Conservation (phyloP, 2,888 invertebrate genomes). For the Dioctria rufipes region DNA sequence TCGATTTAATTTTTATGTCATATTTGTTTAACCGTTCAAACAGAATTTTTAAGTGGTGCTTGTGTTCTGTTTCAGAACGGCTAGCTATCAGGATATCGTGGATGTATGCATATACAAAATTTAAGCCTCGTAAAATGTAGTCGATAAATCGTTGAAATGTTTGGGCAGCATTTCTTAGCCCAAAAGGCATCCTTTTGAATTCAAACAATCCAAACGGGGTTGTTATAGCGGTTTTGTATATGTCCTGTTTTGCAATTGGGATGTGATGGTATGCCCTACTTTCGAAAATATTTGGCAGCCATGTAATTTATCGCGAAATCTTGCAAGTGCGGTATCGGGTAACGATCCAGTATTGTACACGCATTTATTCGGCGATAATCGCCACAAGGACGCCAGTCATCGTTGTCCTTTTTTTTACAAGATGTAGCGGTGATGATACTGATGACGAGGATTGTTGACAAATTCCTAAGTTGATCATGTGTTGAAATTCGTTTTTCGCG, state of each 20-base stretch:
- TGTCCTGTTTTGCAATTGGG: constrained; percentile 63
- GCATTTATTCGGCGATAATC: constrained; percentile 34
- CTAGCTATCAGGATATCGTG: constrained; percentile 63
- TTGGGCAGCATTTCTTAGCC: constrained; percentile 61
- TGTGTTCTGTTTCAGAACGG: no score
- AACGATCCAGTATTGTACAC: constrained; percentile 22
- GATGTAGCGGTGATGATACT: no score
- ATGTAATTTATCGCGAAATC: constrained; percentile 24
- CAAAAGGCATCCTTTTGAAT: constrained; percentile 64
- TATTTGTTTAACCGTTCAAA: constrained; percentile 57
- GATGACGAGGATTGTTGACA: constrained; percentile 61
- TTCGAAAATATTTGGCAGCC: constrained; percentile 58
- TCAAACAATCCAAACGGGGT: constrained; percentile 66
- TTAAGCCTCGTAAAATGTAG: constrained; percentile 59
- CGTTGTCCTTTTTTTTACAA: constrained; percentile 59
- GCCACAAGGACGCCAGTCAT: constrained; percentile 44
- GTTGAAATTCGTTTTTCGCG: no score
- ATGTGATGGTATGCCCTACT: constrained; percentile 66
- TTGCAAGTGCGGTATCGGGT: constrained; percentile 39
- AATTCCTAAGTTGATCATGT: constrained; percentile 56
- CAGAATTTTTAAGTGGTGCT: no score
- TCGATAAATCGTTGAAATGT: constrained; percentile 58
- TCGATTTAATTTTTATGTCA: constrained; percentile 59
- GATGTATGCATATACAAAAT: constrained; percentile 60
- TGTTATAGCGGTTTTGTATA: constrained; percentile 65